These are phyloP conservation scores for Oreohelix idahoensis DNA, from an alignment of 1,140 invertebrate species.

Conservation along the genomic window DNA sequence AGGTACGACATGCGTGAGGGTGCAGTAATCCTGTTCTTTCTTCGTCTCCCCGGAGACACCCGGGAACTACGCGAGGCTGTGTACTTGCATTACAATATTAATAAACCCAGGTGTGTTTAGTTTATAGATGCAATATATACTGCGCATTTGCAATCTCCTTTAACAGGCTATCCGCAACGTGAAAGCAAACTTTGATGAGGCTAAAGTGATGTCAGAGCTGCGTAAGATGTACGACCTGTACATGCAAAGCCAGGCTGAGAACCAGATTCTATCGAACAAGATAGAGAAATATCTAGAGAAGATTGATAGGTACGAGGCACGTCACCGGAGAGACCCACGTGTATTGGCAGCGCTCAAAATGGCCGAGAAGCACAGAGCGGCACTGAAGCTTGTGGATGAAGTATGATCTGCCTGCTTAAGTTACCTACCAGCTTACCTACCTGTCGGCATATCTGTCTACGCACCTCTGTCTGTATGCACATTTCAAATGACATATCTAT, in stretches of 20 bases:
- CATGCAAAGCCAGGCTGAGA: constrained; percentile 13
- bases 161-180: neutral
- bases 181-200: neutral
- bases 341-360: constrained; percentile 4
- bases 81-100: no score
- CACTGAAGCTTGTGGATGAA: neutral
- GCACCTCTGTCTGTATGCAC: no score
- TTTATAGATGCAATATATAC: neutral
- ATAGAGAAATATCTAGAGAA: constrained; percentile 15
- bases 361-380: constrained; percentile 1
- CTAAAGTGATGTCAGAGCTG: constrained; percentile 15
- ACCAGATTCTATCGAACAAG: neutral
- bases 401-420: neutral
- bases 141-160: neutral
- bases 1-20: no score
- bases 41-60: no score
- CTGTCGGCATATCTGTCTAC: neutral
- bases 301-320: constrained; percentile 22
- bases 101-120: no score
- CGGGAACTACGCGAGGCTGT: no score
- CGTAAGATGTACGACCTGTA: constrained; percentile 31
- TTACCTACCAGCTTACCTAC: neutral
- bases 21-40: no score
- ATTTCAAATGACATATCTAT: no score
- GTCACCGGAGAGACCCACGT: constrained; percentile 6